These are phyloP conservation scores for Procambarus virginalis DNA, from an alignment of 1,140 invertebrate genomes.

Conservation along the genomic window DNA sequence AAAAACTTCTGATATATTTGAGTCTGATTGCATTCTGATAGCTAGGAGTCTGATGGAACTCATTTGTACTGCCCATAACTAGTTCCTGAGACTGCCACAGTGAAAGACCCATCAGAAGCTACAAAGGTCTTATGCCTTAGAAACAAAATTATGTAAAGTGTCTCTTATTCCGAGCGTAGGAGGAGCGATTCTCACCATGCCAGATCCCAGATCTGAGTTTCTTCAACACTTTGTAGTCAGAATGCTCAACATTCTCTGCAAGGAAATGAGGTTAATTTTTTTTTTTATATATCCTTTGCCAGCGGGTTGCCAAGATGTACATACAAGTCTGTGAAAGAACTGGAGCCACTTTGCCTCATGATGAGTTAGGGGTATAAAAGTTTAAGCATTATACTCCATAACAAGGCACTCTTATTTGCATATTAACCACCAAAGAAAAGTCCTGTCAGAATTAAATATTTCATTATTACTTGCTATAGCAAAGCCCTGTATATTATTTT, in stretches of 20 bases:
- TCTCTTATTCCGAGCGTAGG: constrained; percentile 47
- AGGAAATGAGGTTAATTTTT: constrained; percentile 63
- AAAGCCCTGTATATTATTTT: background rate
- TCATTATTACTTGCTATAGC: background rate
- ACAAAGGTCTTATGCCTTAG: constrained; percentile 38
- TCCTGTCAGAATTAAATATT: background rate
- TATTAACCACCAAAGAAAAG: background rate
- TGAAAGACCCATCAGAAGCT: constrained; percentile 41
- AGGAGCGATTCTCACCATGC: constrained; percentile 66
- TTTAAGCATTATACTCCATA: background rate
- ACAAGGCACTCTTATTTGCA: background rate
- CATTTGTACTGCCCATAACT: background rate
- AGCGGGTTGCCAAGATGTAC: background rate
- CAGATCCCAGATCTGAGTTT: constrained; percentile 66
- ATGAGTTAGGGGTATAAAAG: background rate
- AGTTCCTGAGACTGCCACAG: constrained; percentile 44
- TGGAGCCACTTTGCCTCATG: background rate
- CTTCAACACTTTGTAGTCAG: constrained; percentile 64
- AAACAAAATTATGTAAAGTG: constrained; percentile 37
- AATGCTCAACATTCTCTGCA: constrained; percentile 61
- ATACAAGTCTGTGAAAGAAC: constrained; percentile 20
- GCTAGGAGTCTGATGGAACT: background rate
- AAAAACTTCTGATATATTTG: background rate
- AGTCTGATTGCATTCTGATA: too few species aligned
- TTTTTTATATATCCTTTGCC: constrained; percentile 6